Evolutionary conservation across 2,113 vertebrate genomes (phyloP).

Genomic region (Sigmodon hispidus): DNA sequence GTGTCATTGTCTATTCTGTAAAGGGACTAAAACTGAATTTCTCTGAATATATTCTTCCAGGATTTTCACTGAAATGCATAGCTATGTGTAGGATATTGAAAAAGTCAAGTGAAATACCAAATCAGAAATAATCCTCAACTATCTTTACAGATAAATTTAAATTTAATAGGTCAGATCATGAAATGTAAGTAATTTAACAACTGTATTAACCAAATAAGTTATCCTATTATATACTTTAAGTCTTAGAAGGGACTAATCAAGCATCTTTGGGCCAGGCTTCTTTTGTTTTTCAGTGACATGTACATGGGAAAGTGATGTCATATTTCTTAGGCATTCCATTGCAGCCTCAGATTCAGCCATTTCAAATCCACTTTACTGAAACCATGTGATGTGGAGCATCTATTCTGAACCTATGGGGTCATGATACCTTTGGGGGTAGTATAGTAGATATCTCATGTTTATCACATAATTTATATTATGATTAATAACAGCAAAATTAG

Average conservation of each 20-base stretch:
- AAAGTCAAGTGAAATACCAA: constrained; percentile 60
- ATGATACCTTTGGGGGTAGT: neutral
- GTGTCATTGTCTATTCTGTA: neutral
- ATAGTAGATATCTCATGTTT: neutral
- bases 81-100: neutral
- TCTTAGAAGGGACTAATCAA: neutral
- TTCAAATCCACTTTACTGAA: neutral
- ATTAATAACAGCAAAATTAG: neutral
- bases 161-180: neutral
- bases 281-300: neutral
- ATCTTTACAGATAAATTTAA: neutral
- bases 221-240: neutral
- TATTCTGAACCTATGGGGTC: too few species aligned
- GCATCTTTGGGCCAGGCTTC: neutral
- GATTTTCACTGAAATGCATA: constrained; percentile 31
- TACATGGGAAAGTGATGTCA: neutral
- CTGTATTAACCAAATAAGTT: neutral
- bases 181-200: constrained; percentile 28
- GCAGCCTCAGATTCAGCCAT: neutral
- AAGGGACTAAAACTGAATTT: neutral
- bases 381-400: neutral
- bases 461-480: neutral
- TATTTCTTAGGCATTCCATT: neutral
- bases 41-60: constrained; percentile 4
- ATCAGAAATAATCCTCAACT: neutral